A percentile compares a stretch with the other conserved stretches of the same genome.
Evolutionary conservation across 2,113 vertebrate species (phyloP).

Genomic region (Crotalus horridus): DNA sequence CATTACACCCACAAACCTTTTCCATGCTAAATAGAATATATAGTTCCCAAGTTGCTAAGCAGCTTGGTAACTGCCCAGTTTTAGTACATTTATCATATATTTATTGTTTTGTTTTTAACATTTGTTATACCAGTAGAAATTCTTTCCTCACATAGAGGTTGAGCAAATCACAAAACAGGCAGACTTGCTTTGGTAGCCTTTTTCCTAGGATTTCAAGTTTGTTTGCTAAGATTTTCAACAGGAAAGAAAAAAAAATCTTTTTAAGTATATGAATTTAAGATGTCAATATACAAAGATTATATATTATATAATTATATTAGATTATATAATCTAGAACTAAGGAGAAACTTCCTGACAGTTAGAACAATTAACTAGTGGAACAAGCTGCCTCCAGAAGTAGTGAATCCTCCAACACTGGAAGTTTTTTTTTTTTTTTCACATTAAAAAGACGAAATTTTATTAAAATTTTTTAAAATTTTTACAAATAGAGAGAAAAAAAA

Average conservation of each 20-base stretch:
- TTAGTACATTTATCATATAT: slow-evolving; percentile 63
- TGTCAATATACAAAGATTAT: slow-evolving; percentile 15
- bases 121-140: slow-evolving; percentile 62
- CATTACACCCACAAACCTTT: slow-evolving; percentile 54
- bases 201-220: slow-evolving; percentile 57
- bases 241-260: slow-evolving; percentile 48
- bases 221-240: slow-evolving; percentile 57
- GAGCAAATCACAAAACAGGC: slow-evolving; percentile 62
- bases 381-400: too few relatives aligned
- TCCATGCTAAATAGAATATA: slow-evolving; percentile 56
- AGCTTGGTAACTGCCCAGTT: slow-evolving; percentile 62
- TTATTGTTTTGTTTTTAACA: slow-evolving; percentile 62
- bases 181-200: slow-evolving; percentile 60
- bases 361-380: too few relatives aligned
- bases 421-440: too few relatives aligned
- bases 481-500: too few relatives aligned
- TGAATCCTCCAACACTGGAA: too few relatives aligned
- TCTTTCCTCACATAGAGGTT: slow-evolving; percentile 53
- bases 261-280: slow-evolving; percentile 44
- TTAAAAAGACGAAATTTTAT: too few relatives aligned
- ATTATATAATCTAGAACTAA: too few relatives aligned
- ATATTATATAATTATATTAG: slow-evolving; percentile 1
- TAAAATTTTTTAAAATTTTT: too few relatives aligned
- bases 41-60: slow-evolving; percentile 56
- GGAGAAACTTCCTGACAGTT: too few relatives aligned